Evolutionary conservation across 2,797 vertebrate genomes (phyloP), one percentile per base, ranked within the genome.

Genomic region (Poeciliopsis presidionis): DNA sequence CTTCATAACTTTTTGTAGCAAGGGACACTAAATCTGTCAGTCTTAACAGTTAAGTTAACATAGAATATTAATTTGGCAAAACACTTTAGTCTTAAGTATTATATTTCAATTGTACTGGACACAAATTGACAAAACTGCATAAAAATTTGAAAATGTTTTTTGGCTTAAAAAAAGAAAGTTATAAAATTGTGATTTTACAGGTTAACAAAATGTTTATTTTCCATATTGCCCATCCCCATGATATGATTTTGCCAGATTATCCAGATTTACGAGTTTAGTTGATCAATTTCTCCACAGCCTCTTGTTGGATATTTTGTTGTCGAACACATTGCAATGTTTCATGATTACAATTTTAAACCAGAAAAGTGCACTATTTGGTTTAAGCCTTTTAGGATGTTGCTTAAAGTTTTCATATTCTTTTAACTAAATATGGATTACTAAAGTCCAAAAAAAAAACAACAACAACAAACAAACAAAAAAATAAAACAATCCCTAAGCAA

Each of bases 381-480:
- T 41, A 69, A 77, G 67, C 71, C 57, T 81, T 75, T 73, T 59
- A 25, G 14, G 83, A 87, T 90, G 85, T 80, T 86, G 76, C 12
- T 82, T 36, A 78, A 71, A 77, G 67, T 49, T 84, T 91, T 88
- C 86, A 76, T 88, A 70, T 79, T 82, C 25, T 84, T 84, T 76
- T 83, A 65, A 86, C 76, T 77, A 86, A 83, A 86, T 76, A 84
- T 75, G 74, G 41, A 63, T 72, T 57, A 89, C 61, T 88, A 75
- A n/a, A 45, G 53, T 70, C 12, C 1, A n/a, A n/a, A 43, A n/a
- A 43, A n/a, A 9, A 9, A 0, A 4, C 36, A 36, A 36, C 0
- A 4, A 36, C 1, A 36, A 36, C 36, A 36, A 36, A 36, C 4
- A n/a, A 43, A n/a, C 14, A n/a, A 43, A 43, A 11, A 53, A 3